These are phyloP conservation scores for Megamerina dolium DNA, from an alignment of 2,888 invertebrate genomes.

Conservation along the genomic window DNA sequence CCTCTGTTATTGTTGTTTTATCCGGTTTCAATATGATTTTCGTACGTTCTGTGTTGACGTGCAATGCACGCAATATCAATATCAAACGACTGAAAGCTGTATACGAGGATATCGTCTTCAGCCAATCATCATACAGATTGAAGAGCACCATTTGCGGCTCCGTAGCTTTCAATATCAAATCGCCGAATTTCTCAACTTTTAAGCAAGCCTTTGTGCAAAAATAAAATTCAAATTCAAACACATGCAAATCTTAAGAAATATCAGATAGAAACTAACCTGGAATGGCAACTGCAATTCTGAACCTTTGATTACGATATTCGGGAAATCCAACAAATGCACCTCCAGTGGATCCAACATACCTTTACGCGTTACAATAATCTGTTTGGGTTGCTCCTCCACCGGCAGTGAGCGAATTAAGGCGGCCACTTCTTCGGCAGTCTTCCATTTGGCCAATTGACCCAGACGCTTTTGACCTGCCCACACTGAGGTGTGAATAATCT, in stretches of 20 bases:
- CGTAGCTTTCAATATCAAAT: slow-evolving; percentile 96
- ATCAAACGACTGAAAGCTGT: slow-evolving; percentile 98
- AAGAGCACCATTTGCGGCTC: slow-evolving; percentile 99
- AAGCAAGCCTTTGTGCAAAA: slow-evolving; percentile 90
- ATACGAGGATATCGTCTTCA: slow-evolving; percentile 98
- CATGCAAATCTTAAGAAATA: background rate
- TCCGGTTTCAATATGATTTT: slow-evolving; percentile 98
- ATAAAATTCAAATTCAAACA: slow-evolving; percentile 39
- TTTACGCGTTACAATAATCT: slow-evolving; percentile 98
- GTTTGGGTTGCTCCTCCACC: slow-evolving; percentile 99
- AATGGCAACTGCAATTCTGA: slow-evolving; percentile 97
- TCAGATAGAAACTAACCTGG: slow-evolving; percentile 60
- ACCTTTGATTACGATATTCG: slow-evolving; percentile 99
- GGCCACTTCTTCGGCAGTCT: slow-evolving; percentile 99
- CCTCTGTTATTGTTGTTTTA: slow-evolving; percentile 97
- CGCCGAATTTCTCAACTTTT: slow-evolving; percentile 99
- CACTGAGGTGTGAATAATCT: slow-evolving; percentile 99
- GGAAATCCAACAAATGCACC: slow-evolving; percentile 99
- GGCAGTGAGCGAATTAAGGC: slow-evolving; percentile 97
- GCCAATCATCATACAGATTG: slow-evolving; percentile 99
- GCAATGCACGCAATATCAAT: slow-evolving; percentile 90
- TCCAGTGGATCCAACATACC: slow-evolving; percentile 99
- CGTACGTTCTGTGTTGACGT: slow-evolving; percentile 98
- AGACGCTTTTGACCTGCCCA: slow-evolving; percentile 99
- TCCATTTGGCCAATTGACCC: slow-evolving; percentile 99